A percentile compares a stretch with the other conserved stretches of the same genome.
Conservation (phyloP, 2,113 vertebrate species). For the Xenopus borealis region DNA sequence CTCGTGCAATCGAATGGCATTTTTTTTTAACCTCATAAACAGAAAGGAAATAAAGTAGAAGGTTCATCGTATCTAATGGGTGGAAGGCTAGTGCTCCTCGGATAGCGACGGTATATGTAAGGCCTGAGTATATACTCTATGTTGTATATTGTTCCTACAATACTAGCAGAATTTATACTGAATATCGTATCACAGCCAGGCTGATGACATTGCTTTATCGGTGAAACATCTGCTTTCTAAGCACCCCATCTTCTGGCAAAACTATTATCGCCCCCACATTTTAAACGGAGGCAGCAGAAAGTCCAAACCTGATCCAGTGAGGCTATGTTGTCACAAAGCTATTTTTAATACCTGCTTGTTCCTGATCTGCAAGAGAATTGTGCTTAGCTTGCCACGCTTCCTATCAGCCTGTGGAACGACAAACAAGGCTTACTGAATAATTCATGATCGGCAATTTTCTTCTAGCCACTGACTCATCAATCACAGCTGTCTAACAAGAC, state of each 20-base stretch:
- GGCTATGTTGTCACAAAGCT: slow-evolving; percentile 78
- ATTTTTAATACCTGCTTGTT: slow-evolving; percentile 94
- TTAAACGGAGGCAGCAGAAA: slow-evolving; percentile 75
- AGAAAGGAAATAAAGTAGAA: too few relatives aligned
- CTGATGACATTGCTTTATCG: slow-evolving; percentile 71
- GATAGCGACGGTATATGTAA: too few relatives aligned
- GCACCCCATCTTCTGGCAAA: slow-evolving; percentile 54
- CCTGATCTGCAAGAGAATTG: slow-evolving; percentile 95
- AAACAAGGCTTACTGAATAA: slow-evolving; percentile 94
- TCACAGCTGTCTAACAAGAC: slow-evolving; percentile 89
- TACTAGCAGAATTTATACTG: not conserved
- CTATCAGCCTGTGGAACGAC: slow-evolving; percentile 93
- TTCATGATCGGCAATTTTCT: slow-evolving; percentile 94
- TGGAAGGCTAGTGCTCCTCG: too few relatives aligned
- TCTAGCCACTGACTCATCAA: slow-evolving; percentile 95
- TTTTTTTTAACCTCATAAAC: too few relatives aligned
- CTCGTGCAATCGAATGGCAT: too few relatives aligned
- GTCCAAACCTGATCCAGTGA: slow-evolving; percentile 77
- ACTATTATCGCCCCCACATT: slow-evolving; percentile 45
- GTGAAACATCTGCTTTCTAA: slow-evolving; percentile 69
- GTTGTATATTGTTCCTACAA: not conserved
- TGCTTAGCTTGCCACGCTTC: slow-evolving; percentile 89
- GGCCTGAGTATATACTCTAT: not conserved
- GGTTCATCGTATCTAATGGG: too few relatives aligned
- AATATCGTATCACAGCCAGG: slow-evolving; percentile 70